These are phyloP conservation scores for Beaufortia kweichowensis DNA, from an alignment of 2,113 vertebrate species.

Conservation along the genomic window DNA sequence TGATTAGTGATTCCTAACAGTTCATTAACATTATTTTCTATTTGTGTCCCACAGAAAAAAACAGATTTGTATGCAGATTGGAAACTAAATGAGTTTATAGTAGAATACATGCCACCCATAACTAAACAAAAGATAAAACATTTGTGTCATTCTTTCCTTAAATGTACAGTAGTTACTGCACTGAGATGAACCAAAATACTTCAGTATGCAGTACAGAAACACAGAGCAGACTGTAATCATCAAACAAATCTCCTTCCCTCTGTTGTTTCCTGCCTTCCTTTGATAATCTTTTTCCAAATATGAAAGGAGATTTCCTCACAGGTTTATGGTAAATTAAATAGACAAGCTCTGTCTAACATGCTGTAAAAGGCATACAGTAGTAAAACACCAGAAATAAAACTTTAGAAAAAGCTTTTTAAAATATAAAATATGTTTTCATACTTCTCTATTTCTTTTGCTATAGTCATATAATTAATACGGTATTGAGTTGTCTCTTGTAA, in stretches of 20 bases:
- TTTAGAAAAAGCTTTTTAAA: too few species aligned
- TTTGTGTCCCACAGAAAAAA: too few species aligned
- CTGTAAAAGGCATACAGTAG: background rate
- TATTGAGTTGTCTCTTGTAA: slow-evolving; percentile 3
- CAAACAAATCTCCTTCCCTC: slow-evolving; percentile 27
- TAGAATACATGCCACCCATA: too few species aligned
- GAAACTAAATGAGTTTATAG: too few species aligned
- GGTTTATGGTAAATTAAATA: background rate
- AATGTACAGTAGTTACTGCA: too few species aligned
- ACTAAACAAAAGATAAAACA: too few species aligned
- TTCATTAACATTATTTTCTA: too few species aligned
- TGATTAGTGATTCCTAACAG: too few species aligned
- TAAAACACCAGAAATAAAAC: too few species aligned
- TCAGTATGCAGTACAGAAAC: slow-evolving; percentile 1
- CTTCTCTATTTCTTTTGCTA: background rate
- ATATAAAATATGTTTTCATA: background rate
- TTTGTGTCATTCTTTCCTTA: too few species aligned
- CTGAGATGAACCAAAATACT: too few species aligned
- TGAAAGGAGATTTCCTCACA: slow-evolving; percentile 2
- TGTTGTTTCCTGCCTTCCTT: slow-evolving; percentile 34
- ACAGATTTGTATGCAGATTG: too few species aligned
- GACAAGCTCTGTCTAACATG: slow-evolving; percentile 8
- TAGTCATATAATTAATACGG: background rate
- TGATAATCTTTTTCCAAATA: slow-evolving; percentile 24
- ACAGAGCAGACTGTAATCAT: slow-evolving; percentile 16